Base-by-base conservation (phyloP, 64 coral and sea anemone genomes). In the Porites lutea region DNA sequence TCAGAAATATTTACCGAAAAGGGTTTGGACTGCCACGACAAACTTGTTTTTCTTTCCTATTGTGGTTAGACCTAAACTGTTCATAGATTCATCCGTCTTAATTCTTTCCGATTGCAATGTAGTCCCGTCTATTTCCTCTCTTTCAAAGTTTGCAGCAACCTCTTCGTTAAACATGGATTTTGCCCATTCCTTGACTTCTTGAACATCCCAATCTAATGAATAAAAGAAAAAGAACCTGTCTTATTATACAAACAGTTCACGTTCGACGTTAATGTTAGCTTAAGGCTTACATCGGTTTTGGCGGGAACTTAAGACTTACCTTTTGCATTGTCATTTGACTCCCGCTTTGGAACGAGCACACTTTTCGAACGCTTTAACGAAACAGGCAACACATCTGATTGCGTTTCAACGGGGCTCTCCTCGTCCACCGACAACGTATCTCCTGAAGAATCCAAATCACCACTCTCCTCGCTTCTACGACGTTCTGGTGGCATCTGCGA, bases 281-380 rank as follows among this genome's bases (percentile, higher is more conserved):
- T 53, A 22, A 79, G 58, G 50, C 67, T 13, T 14, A 55, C 9
- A 78, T 20, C 51, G 14, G 77, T 79, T 79, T 79, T 60, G 55
- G 55, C 20, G 77, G 77, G 55, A 79, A 72, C 70, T 72, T 72
- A 72, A 66, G 63, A 53, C 15, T 77, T 77, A 50, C 77, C 77
- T 27, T 72, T 72, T 45, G 23, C 23, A 46, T 72, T 45, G 2
- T 72, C 70, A 4, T 55, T 59, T 43, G 77, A 37, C 53, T 55
- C 21, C 19, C 58, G 57, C 22, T 81, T 81, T 58, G 55, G 21
- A 22, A 46, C 47, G 19, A 75, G 44, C 72, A 70, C 66, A 70
- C 23, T 70, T 20, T 19, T 20, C 14, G 15, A 16, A 49, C 72
- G 72, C 19, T 19, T 46, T 46, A 75, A 16, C 45, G 72, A 75